These are phyloP conservation scores for Sebastes cheni DNA, from an alignment of 2,797 vertebrate genomes.

Conservation along the genomic window DNA sequence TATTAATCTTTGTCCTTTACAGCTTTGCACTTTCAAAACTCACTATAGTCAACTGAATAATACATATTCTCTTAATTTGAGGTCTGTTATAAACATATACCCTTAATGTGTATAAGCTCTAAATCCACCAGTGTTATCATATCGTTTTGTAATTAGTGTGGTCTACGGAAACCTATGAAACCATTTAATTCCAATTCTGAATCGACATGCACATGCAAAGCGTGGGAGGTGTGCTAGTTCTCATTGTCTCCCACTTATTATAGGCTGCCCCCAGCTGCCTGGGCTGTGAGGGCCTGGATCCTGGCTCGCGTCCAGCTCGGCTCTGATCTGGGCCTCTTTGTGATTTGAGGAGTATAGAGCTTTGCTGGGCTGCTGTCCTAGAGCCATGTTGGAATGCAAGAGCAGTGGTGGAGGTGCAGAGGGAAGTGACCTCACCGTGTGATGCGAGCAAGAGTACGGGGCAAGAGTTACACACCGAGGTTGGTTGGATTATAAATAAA, in stretches of 20 bases:
- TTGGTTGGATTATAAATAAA: conserved; percentile 87
- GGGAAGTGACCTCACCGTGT: conserved; percentile 81
- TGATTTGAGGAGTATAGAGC: conserved; percentile 77
- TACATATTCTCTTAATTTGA: not conserved
- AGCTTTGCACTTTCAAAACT: conserved; percentile 37
- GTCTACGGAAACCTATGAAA: conserved; percentile 65
- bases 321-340: conserved; percentile 84
- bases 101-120: conserved; percentile 15
- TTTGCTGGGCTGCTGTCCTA: conserved; percentile 82
- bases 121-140: conserved; percentile 34
- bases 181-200: conserved; percentile 73
- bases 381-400: conserved; percentile 85
- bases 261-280: conserved; percentile 82
- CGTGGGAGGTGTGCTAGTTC: conserved; percentile 80
- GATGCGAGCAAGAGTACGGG: conserved; percentile 78
- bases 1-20: conserved; percentile 17
- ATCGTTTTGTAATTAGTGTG: conserved; percentile 60
- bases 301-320: conserved; percentile 82
- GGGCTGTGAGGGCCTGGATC: conserved; percentile 74
- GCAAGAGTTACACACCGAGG: conserved; percentile 79
- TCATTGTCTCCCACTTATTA: conserved; percentile 84
- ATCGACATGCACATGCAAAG: conserved; percentile 78
- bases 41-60: conserved; percentile 13
- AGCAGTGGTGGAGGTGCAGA: conserved; percentile 78
- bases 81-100: conserved; percentile 28